These are phyloP conservation scores for Lithophane ornitopus DNA, from an alignment of 2,888 invertebrate genomes.

Conservation along the genomic window DNA sequence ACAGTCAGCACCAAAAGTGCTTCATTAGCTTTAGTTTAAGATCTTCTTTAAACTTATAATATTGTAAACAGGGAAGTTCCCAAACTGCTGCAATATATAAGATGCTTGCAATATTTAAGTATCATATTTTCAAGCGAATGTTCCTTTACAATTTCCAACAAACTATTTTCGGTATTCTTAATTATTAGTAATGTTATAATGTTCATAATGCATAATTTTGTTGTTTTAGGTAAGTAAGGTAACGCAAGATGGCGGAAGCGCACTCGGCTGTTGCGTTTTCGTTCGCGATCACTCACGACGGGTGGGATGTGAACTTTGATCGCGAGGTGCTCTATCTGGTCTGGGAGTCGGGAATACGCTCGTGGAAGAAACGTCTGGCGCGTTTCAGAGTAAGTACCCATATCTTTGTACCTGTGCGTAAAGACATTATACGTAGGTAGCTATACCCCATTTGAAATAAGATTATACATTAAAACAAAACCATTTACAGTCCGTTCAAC, in stretches of 20 bases:
- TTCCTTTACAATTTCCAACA: neutral
- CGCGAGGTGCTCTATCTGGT: slow-evolving; percentile 98
- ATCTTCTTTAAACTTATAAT: neutral
- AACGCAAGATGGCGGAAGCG: slow-evolving; percentile 97
- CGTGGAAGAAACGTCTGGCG: slow-evolving; percentile 98
- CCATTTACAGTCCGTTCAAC: too few relatives aligned
- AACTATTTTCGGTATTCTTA: neutral
- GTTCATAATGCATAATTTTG: neutral
- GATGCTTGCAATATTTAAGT: slow-evolving; percentile 7
- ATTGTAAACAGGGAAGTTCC: neutral
- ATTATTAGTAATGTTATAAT: neutral
- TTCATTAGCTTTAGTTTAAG: neutral
- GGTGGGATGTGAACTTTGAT: slow-evolving; percentile 99
- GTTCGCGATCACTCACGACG: slow-evolving; percentile 99
- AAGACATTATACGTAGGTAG: neutral
- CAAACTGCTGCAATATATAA: too few relatives aligned
- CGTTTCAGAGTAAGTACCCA: slow-evolving; percentile 95
- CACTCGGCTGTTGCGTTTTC: slow-evolving; percentile 99
- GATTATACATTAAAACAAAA: too few relatives aligned
- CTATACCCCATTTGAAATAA: too few relatives aligned
- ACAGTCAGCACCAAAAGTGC: neutral
- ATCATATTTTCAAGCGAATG: neutral
- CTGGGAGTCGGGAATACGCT: slow-evolving; percentile 98
- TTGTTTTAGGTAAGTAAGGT: slow-evolving; percentile 67
- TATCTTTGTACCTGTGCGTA: neutral